Percentiles rank a stretch among this genome's conserved stretches.
These are phyloP conservation scores for Gortyna flavago DNA, from an alignment of 2,888 invertebrate genomes.

Conservation along the genomic window DNA sequence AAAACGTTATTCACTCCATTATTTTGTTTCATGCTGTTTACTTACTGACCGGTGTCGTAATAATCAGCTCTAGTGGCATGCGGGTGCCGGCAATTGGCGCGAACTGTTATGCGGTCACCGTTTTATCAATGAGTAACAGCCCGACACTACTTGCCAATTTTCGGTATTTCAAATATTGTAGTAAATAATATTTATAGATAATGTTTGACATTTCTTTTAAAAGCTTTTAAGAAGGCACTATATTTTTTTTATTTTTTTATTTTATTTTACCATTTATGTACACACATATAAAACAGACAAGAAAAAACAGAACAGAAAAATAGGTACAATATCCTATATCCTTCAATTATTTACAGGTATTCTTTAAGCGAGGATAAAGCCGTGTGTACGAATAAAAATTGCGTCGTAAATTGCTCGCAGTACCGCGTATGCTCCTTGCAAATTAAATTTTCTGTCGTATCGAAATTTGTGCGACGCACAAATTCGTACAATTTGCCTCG, in stretches of 20 bases:
- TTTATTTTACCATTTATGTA: too few relatives aligned
- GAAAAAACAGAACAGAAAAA: too few relatives aligned
- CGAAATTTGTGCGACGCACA: constrained; percentile 16
- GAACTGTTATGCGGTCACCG: constrained; percentile 73
- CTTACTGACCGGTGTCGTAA: constrained; percentile 64
- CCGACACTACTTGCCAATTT: constrained; percentile 50
- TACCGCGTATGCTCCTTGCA: constrained; percentile 27
- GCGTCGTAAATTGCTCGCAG: constrained; percentile 26
- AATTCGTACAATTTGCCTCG: constrained; percentile 26
- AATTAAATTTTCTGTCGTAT: constrained; percentile 34
- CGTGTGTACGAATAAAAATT: constrained; percentile 19
- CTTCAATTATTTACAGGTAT: constrained; percentile 1
- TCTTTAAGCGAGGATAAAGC: constrained; percentile 8
- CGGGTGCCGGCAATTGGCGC: constrained; percentile 73
- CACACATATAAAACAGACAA: too few relatives aligned
- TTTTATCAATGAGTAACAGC: constrained; percentile 72
- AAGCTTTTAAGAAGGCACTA: background rate
- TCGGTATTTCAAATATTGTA: constrained; percentile 38
- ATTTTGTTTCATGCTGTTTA: constrained; percentile 54
- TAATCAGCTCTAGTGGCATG: constrained; percentile 67
- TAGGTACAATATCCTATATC: too few relatives aligned
- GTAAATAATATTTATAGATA: constrained; percentile 20
- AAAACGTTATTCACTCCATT: constrained; percentile 45
- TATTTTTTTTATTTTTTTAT: too few relatives aligned
- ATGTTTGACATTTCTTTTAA: background rate